These are phyloP conservation scores for Sycophila texana DNA, from an alignment of 2,888 invertebrate genomes.

Conservation along the genomic window DNA sequence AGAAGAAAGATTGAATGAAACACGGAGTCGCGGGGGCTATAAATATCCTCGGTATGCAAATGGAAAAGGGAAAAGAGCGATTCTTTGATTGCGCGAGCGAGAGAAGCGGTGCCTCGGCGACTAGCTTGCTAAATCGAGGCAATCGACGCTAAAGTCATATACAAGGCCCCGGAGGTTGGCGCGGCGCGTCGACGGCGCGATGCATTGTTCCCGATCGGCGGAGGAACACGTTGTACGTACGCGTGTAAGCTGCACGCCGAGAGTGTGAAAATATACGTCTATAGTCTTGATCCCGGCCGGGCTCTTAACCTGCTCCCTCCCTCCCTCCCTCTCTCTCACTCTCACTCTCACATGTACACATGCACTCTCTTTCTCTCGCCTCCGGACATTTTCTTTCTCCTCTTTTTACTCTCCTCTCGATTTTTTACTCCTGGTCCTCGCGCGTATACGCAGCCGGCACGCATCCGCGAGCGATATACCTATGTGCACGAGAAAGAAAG, in stretches of 20 bases:
- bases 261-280: conserved; percentile 42
- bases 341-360: conserved; percentile 17
- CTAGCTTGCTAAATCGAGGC: conserved; percentile 19
- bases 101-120: too few species aligned
- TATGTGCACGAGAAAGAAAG: not conserved
- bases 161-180: conserved; percentile 1
- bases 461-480: conserved; percentile 19
- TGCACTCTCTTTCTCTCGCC: conserved; percentile 60
- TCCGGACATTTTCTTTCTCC: conserved; percentile 58
- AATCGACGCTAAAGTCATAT: not conserved
- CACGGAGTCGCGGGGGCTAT: too few species aligned
- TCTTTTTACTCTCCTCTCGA: not conserved
- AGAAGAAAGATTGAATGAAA: too few species aligned
- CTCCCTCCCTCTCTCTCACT: too few species aligned
- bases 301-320: conserved; percentile 27
- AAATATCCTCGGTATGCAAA: too few species aligned
- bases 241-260: conserved; percentile 1
- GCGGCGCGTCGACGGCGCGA: not conserved
- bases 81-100: too few species aligned
- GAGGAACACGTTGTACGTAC: not conserved
- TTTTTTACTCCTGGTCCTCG: not conserved
- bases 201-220: conserved; percentile 45
- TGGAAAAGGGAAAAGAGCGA: too few species aligned
- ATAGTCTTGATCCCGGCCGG: conserved; percentile 13
- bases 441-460: conserved; percentile 9